phyloP scores from a whole-genome alignment of 2,888 invertebrate genomes.

The Nebria brevicollis region DNA sequence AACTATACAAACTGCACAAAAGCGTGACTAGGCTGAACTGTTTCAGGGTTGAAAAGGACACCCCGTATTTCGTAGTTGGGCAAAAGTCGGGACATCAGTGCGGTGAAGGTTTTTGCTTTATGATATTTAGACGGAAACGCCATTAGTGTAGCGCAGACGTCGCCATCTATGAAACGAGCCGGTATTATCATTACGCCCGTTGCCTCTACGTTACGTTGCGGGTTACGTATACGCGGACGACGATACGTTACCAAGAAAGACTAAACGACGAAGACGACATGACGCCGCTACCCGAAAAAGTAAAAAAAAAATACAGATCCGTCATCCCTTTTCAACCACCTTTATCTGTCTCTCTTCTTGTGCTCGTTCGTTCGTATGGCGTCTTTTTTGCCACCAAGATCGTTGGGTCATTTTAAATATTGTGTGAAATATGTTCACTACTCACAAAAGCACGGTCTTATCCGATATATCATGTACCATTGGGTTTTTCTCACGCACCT shows the following conservation, averaged over 20 bases:
- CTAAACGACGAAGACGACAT: conserved; percentile 32
- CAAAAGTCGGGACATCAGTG: not conserved
- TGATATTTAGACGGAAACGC: conserved; percentile 53
- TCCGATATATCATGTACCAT: too few relatives aligned
- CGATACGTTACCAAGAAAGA: conserved; percentile 17
- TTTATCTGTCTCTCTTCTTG: conserved; percentile 5
- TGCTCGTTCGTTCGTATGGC: too few relatives aligned
- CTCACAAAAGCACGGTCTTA: too few relatives aligned
- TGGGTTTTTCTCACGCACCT: too few relatives aligned
- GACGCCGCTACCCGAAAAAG: conserved; percentile 30
- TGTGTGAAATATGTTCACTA: conserved; percentile 30
- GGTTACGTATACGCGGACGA: too few relatives aligned
- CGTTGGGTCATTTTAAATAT: conserved; percentile 40
- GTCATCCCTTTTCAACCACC: conserved; percentile 28
- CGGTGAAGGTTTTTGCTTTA: conserved; percentile 50
- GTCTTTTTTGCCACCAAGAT: conserved; percentile 6
- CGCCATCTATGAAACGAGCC: conserved; percentile 55
- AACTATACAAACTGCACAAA: too few relatives aligned
- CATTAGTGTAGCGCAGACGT: conserved; percentile 54
- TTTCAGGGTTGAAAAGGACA: too few relatives aligned
- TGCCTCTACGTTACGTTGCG: conserved; percentile 1
- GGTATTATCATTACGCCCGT: conserved; percentile 55
- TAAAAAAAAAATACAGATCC: conserved; percentile 25
- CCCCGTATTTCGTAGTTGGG: too few relatives aligned
- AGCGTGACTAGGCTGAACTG: too few relatives aligned